Evolutionary conservation across 64 coral and sea anemone species (phyloP), one percentile per base, ranked within the genome.

Genomic region (Porites australiensis): DNA sequence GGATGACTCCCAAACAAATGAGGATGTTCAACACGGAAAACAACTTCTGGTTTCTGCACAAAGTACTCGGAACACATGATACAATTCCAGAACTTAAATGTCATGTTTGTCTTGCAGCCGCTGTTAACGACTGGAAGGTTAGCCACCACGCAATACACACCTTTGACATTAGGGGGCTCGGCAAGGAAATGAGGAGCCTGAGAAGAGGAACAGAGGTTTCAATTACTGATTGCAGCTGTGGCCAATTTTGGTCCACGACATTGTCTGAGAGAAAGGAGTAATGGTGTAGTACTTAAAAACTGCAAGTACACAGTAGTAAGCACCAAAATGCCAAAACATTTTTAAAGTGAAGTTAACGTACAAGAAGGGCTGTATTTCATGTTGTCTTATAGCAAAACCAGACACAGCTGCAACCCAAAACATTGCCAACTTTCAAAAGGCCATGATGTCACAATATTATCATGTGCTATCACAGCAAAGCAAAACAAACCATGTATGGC

Each of bases 21-120:
- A 8, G 95, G 95, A 51, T 94, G 91, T 50, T 98, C 70, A 19
- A 98, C 61, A 23, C 95, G 95, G 69, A 98, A 98, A 6, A 98
- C 92, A 69, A 98, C 87, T 87, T 98, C 95, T 43, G 95, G 95
- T 74, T 98, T 98, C 77, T 88, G 88, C 13, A 94, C 84, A 85
- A 98, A 98, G 87, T 98, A 98, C 77, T 88, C 93, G 12, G 95
- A 98, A 90, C 95, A 98, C 50, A 92, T 76, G 61, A 98, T 94
- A 90, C 95, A 98, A 72, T 98, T 98, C 95, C 95, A 98, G 83
- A 98, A 98, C 80, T 98, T 98, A 89, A 98, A 93, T 5, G 88
- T 83, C 92, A 98, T 86, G 5, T 93, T 90, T 45, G 90, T 94
- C 87, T 94, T 98, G 44, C 74, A 74, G 27, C 73, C 77, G 76